These are phyloP conservation scores for Heliothis peltigera DNA, from an alignment of 2,888 invertebrate species.

Conservation along the genomic window DNA sequence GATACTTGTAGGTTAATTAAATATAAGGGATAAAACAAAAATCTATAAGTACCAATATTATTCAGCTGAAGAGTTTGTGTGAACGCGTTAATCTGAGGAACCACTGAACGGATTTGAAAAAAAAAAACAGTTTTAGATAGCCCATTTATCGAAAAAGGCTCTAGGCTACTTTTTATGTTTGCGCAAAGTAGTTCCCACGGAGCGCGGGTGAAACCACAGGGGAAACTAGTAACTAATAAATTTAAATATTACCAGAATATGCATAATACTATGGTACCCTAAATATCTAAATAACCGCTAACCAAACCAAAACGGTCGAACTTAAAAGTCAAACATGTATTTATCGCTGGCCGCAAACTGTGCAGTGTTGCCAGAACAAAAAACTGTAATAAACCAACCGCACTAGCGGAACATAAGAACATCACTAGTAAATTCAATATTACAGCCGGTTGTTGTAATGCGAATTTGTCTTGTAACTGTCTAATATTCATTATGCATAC, in stretches of 20 bases:
- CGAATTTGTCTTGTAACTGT: conserved; percentile 63
- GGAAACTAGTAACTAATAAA: background rate
- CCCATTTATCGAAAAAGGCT: too few species aligned
- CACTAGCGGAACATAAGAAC: conserved; percentile 50
- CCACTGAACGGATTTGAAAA: too few species aligned
- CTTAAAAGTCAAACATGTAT: conserved; percentile 66
- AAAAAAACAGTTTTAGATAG: too few species aligned
- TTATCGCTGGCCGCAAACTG: conserved; percentile 67
- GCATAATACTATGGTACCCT: conserved; percentile 34
- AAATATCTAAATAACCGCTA: conserved; percentile 50
- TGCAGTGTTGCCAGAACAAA: conserved; percentile 67
- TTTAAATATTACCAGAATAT: background rate
- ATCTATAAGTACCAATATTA: too few species aligned
- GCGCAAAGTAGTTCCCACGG: too few species aligned
- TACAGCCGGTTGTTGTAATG: conserved; percentile 35
- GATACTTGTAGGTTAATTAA: too few species aligned
- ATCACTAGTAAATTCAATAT: conserved; percentile 51
- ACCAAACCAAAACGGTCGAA: conserved; percentile 61
- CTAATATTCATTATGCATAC: conserved; percentile 63
- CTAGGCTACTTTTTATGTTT: too few species aligned
- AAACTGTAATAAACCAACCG: conserved; percentile 59
- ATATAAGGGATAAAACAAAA: too few species aligned
- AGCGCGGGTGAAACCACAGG: too few species aligned
- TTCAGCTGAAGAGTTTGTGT: too few species aligned
- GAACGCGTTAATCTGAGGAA: too few species aligned